A percentile compares a stretch with the other conserved stretches of the same genome.
These are phyloP conservation scores for Dynastes grantii DNA, from an alignment of 2,888 invertebrate species.

Conservation along the genomic window DNA sequence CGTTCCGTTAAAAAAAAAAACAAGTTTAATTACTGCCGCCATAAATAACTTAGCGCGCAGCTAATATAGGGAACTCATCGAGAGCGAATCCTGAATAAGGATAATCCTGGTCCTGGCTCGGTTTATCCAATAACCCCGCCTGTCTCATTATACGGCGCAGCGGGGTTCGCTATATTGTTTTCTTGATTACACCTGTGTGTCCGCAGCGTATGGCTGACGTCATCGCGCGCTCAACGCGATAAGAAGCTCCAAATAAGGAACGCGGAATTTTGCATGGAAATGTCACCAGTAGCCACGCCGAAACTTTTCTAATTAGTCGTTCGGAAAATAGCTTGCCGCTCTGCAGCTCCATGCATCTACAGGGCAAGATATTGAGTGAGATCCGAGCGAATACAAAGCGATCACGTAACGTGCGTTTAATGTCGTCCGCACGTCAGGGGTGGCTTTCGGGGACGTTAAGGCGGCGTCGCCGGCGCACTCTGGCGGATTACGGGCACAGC, in stretches of 20 bases:
- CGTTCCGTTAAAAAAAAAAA: constrained; percentile 15
- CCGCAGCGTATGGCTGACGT: constrained; percentile 51
- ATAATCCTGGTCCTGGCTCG: constrained; percentile 63
- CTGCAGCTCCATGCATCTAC: background rate
- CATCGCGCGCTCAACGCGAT: constrained; percentile 23
- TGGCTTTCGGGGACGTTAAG: constrained; percentile 59
- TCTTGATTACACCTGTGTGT: constrained; percentile 69
- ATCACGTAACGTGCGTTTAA: constrained; percentile 41
- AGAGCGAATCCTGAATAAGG: constrained; percentile 62
- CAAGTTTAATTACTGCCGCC: constrained; percentile 59
- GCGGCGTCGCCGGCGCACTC: constrained; percentile 58
- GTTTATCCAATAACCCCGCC: constrained; percentile 63
- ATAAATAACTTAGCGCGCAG: constrained; percentile 59
- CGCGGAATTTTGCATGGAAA: constrained; percentile 29
- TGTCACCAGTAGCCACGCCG: background rate
- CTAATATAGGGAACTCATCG: constrained; percentile 58
- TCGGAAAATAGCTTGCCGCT: constrained; percentile 14
- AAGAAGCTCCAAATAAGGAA: constrained; percentile 32
- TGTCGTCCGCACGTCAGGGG: constrained; percentile 49
- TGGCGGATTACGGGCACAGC: constrained; percentile 64
- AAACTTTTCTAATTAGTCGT: constrained; percentile 12
- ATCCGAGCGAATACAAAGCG: constrained; percentile 29
- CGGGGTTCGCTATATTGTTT: constrained; percentile 71
- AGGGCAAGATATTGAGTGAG: constrained; percentile 6
- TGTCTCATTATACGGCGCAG: constrained; percentile 69